Conservation (phyloP, 2,113 vertebrate genomes). For the Boulengeromyrus knoepffleri region DNA sequence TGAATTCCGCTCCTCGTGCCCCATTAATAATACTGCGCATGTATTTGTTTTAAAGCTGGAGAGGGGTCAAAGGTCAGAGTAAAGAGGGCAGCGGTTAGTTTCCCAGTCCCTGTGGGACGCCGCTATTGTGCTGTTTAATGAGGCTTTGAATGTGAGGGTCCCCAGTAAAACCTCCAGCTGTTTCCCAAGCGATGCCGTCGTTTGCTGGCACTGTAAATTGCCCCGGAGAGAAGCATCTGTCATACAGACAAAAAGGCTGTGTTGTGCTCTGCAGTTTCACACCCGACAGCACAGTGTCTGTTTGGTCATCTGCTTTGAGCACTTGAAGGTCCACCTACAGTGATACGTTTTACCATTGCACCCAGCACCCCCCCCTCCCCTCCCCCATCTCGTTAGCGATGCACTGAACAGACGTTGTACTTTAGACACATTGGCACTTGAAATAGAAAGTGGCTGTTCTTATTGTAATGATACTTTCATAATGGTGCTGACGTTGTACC, state of each 20-base stretch:
- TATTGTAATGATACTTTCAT: background rate
- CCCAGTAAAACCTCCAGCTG: slow-evolving; percentile 6
- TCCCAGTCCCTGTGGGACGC: background rate
- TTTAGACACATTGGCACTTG: background rate
- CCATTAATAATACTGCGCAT: background rate
- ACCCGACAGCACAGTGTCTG: background rate
- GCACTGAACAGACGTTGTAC: background rate
- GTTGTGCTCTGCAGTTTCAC: background rate
- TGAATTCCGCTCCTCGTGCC: background rate
- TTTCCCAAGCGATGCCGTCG: background rate
- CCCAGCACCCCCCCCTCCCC: background rate
- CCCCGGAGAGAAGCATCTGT: background rate
- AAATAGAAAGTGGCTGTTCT: background rate
- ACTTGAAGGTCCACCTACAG: background rate
- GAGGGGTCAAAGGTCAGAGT: background rate
- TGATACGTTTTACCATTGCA: background rate
- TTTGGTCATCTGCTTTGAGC: background rate
- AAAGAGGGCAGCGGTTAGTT: background rate
- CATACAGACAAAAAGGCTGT: background rate
- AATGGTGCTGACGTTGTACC: background rate
- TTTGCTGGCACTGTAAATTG: slow-evolving; percentile 6
- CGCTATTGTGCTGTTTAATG: background rate
- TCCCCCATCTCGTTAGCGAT: background rate
- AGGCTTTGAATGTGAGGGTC: background rate
- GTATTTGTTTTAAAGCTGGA: background rate